Evolutionary conservation across 2,113 vertebrate genomes (phyloP).

Genomic region (Phaetusa simplex): DNA sequence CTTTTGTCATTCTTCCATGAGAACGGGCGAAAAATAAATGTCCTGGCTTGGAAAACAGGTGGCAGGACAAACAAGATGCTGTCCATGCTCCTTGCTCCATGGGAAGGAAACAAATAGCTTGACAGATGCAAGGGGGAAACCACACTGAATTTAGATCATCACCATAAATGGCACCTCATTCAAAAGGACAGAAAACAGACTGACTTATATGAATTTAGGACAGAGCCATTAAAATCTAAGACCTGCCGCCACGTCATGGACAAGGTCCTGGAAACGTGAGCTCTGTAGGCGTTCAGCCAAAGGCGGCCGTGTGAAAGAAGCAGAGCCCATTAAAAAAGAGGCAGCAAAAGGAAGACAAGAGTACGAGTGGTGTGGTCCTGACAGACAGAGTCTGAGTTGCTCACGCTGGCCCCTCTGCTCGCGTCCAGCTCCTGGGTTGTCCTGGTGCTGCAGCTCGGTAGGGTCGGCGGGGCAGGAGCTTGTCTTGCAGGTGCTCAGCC

Average conservation of each 20-base stretch:
- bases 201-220: background rate
- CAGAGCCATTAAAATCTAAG: background rate
- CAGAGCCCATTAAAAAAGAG: background rate
- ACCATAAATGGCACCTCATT: background rate
- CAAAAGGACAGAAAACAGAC: background rate
- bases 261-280: slow-evolving; percentile 7
- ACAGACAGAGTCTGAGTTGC: background rate
- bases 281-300: background rate
- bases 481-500: background rate
- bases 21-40: slow-evolving; percentile 20
- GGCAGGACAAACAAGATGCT: slow-evolving; percentile 47
- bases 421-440: background rate
- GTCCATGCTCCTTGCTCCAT: background rate
- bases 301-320: background rate
- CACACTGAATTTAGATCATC: background rate
- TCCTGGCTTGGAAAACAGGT: slow-evolving; percentile 44
- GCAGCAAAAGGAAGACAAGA: background rate
- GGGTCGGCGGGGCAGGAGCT: background rate
- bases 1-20: slow-evolving; percentile 20
- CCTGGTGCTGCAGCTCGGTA: background rate
- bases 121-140: slow-evolving; percentile 13
- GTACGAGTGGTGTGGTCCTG: background rate
- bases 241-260: background rate
- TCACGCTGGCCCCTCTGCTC: background rate
- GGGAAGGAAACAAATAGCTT: slow-evolving; percentile 4